phyloP scores from a whole-genome alignment of 2,888 invertebrate species.

The Stenurella melanura region DNA sequence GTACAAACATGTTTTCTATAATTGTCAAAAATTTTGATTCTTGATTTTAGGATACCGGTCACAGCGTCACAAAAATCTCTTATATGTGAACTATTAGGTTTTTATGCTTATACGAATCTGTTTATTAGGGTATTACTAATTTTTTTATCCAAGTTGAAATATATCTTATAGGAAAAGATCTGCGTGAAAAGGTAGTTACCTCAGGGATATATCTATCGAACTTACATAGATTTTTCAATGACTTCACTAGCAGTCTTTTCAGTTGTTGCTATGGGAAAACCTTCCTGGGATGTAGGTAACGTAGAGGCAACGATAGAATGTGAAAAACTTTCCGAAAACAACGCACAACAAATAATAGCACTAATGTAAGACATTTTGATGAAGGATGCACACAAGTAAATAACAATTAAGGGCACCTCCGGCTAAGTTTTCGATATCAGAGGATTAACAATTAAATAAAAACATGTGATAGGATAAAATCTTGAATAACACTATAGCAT shows the following conservation, averaged over 20 bases:
- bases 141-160: not conserved
- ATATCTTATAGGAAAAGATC: not conserved
- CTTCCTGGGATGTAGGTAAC: slow-evolving; percentile 33
- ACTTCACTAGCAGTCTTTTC: slow-evolving; percentile 47
- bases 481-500: slow-evolving; percentile 56
- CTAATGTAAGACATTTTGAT: slow-evolving; percentile 38
- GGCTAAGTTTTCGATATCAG: slow-evolving; percentile 60
- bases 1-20: too few relatives aligned
- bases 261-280: slow-evolving; percentile 65
- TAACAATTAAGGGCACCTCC: slow-evolving; percentile 53
- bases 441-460: slow-evolving; percentile 48
- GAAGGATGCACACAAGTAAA: slow-evolving; percentile 11
- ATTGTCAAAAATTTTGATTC: too few relatives aligned
- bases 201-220: not conserved
- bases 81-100: too few relatives aligned
- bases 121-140: too few relatives aligned
- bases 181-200: not conserved
- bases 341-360: slow-evolving; percentile 51
- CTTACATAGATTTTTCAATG: slow-evolving; percentile 62
- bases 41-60: too few relatives aligned
- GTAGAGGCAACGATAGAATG: slow-evolving; percentile 51
- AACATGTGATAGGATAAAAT: slow-evolving; percentile 53
- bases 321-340: slow-evolving; percentile 50
- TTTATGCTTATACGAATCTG: too few relatives aligned
- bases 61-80: too few relatives aligned